A percentile compares a stretch with the other conserved stretches of the same genome.
Conservation (phyloP, 2,888 invertebrate species). For the Coleophora deauratella region DNA sequence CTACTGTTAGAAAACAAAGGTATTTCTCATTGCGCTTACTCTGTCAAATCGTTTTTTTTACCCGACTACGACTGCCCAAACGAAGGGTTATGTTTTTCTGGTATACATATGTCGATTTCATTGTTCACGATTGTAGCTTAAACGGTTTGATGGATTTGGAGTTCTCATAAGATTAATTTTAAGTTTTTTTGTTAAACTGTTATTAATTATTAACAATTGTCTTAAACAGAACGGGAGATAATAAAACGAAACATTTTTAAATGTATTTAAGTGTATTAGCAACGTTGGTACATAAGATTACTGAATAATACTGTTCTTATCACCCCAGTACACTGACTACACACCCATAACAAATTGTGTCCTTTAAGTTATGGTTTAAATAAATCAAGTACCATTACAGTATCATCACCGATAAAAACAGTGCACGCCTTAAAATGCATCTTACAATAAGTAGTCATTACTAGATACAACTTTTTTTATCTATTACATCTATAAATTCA, state of each 20-base stretch:
- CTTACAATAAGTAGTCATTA: constrained; percentile 42
- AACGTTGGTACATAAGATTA: constrained; percentile 74
- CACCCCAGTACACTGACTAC: constrained; percentile 41
- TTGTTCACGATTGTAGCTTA: too few species aligned
- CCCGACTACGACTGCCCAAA: too few species aligned
- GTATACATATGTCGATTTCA: too few species aligned
- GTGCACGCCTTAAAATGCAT: constrained; percentile 57
- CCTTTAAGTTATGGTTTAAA: constrained; percentile 3
- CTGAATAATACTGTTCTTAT: constrained; percentile 69
- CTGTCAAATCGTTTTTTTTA: too few species aligned
- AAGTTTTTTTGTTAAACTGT: too few species aligned
- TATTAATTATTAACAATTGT: too few species aligned
- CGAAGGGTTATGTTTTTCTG: too few species aligned
- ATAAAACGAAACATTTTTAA: constrained; percentile 47
- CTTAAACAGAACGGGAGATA: too few species aligned
- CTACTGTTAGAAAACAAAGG: too few species aligned
- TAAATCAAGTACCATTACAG: constrained; percentile 52
- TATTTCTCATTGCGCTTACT: too few species aligned
- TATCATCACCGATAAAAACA: constrained; percentile 44
- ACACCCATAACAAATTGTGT: constrained; percentile 35
- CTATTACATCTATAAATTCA: constrained; percentile 69
- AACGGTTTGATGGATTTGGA: too few species aligned
- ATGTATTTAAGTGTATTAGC: constrained; percentile 74
- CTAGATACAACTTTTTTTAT: constrained; percentile 42
- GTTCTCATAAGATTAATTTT: too few species aligned